Base-by-base conservation (phyloP, 1,140 invertebrate genomes). In the Melitaea cinxia region DNA sequence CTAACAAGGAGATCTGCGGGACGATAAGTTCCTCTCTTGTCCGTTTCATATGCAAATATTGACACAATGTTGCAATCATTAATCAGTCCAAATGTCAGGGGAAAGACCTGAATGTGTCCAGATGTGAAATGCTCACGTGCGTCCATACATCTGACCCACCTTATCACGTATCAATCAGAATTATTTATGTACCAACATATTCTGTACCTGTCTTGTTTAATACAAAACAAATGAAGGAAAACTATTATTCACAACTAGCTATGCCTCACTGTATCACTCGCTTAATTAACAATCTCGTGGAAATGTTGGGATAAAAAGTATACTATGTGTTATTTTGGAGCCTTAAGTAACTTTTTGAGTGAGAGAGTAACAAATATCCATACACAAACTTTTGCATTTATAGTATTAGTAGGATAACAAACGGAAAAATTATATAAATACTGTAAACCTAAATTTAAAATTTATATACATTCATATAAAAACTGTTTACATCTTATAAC, bases 11-110 rank as follows among this genome's bases (percentile, higher is more conserved):
- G 87, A 88, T 88, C 64, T 77, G 73, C 76, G 64, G 76, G 54
- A 73, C 68, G 84, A 88, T 88, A 86, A 78, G 78, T 82, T 81
- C 72, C 76, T 82, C 82, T 82, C 78, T 82, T 81, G 82, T 76
- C 76, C 80, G 75, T 86, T 90, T 91, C 88, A 89, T 91, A 91
- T 91, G 86, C 88, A 89, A 91, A 91, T 91, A 91, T 88, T 90
- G 84, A 86, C 78, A 82, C 83, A 85, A 75, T 82, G 81, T 83
- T 77, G 73, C 70, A 71, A 78, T 85, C 88, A 90, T 90, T 89
- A 90, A 90, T 90, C 88, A 89, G 75, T 56, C 60, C 63, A 72
- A 77, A 80, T 83, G 77, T 69, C 72, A 76, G 75, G 83, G 84
- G 72, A 73, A 70, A 72, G 69, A 50, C 54, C 57, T 76, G 73